These are phyloP conservation scores for Cistogaster globosa DNA, from an alignment of 2,888 invertebrate species.

Conservation along the genomic window DNA sequence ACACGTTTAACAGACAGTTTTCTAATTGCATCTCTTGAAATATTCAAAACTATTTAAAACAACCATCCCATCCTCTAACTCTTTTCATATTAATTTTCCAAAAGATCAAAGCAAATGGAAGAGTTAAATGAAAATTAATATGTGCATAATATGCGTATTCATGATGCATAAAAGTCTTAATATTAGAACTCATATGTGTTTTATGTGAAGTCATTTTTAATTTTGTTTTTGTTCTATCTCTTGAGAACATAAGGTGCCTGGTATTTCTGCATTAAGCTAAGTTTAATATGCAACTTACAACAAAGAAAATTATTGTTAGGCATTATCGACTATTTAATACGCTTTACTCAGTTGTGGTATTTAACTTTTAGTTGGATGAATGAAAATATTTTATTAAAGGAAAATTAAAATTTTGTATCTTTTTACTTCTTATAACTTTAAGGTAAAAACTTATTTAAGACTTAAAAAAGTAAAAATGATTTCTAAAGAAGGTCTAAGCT, in stretches of 20 bases:
- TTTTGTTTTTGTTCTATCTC: conserved; percentile 1
- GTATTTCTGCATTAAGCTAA: conserved; percentile 36
- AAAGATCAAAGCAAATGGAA: conserved; percentile 12
- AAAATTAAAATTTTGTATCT: no score
- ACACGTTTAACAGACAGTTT: no score
- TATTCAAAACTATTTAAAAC: neutral
- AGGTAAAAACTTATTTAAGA: no score
- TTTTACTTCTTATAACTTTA: no score
- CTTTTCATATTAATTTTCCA: neutral
- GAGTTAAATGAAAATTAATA: conserved; percentile 23
- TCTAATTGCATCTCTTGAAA: neutral
- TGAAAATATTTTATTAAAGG: no score
- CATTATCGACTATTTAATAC: no score
- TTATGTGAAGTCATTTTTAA: neutral
- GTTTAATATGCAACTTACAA: conserved; percentile 24
- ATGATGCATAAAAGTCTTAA: neutral
- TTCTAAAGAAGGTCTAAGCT: no score
- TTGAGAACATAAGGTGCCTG: conserved; percentile 6
- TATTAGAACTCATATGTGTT: conserved; percentile 20
- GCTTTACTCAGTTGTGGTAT: no score
- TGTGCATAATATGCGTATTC: conserved; percentile 33
- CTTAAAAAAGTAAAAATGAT: no score
- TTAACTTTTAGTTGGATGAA: no score
- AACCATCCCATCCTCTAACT: neutral
- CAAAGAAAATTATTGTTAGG: no score